Evolutionary conservation across 2,113 vertebrate species (phyloP).

Genomic region (Camelus dromedarius): DNA sequence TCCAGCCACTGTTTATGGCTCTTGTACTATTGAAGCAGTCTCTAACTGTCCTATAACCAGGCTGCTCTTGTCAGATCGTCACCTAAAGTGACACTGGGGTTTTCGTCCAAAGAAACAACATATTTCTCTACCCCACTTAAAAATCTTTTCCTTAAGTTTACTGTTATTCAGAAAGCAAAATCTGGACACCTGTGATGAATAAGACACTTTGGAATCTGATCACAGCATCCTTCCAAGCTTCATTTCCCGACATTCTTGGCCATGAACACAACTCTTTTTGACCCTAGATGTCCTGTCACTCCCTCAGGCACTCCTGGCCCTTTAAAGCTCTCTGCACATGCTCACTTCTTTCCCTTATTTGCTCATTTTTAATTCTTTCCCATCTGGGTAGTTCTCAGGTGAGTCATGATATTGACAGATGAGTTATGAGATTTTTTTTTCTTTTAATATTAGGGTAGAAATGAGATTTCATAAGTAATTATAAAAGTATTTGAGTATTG

Average conservation of each 20-base stretch:
- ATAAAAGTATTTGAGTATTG: background rate
- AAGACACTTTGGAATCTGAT: background rate
- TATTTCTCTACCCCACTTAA: background rate
- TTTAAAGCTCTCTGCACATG: background rate
- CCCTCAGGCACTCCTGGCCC: background rate
- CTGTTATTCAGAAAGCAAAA: background rate
- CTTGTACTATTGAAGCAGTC: background rate
- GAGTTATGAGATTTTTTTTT: background rate
- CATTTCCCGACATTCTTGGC: background rate
- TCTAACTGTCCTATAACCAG: background rate
- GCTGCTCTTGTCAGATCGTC: background rate
- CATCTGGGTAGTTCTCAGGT: background rate
- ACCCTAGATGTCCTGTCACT: background rate
- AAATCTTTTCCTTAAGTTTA: background rate
- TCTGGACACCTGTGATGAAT: background rate
- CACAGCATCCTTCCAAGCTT: background rate
- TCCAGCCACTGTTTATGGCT: background rate
- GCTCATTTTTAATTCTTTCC: background rate
- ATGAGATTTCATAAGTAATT: constrained; percentile 8
- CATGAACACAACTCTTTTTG: background rate
- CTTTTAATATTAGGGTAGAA: background rate
- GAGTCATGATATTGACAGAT: background rate
- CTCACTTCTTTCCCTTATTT: background rate
- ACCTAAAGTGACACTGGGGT: background rate
- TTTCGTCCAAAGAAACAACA: background rate